Evolutionary conservation across 2,888 invertebrate genomes (phyloP), one percentile per base, ranked within the genome.

Genomic region (Cephus pulcher): DNA sequence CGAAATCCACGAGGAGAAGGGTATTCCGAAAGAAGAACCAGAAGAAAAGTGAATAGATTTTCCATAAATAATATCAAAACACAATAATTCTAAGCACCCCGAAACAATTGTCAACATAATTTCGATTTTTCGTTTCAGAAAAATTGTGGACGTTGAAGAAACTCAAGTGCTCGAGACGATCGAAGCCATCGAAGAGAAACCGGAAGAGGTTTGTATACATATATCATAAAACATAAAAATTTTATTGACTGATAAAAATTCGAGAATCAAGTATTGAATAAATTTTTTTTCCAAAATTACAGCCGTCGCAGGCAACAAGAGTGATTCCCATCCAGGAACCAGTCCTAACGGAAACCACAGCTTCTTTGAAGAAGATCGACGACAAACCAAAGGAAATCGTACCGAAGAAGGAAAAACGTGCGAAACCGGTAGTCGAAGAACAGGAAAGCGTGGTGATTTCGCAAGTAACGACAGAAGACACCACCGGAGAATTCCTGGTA

Each of bases 341-440:
- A 71, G 91, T 95, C 23, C 92, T 93, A 86, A 94, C 94, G 2
- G 93, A 93, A 82, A 94, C 95, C 75, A 92, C 93, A n/a, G 94
- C 95, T 78, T 93, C 94, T 1, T 92, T 94, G 82, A 95, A 94
- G 87, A 94, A 94, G 85, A 92, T 94, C 73, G 95, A 94, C 82
- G 93, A 94, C 80, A 93, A 93, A 84, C 86, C 90, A 23, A 90
- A 90, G 78, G 92, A 92, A 82, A 83, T 88, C 68, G 84, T 88
- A 77, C 92, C 93, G 6, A 90, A 91, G 82, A 88, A 90, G 80
- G 89, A 91, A 77, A 92, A 93, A 84, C 93, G 92, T 82, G 93
- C 93, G 0, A 91, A 93, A 81, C 92, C 93, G 15, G 88, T 93
- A 3, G 86, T 95, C 4, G 93, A 94, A 34, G 93, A 93, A 79